Evolutionary conservation across 2,113 vertebrate genomes (phyloP), one percentile per base, ranked within the genome.

Genomic region (Bujurquina vittata): DNA sequence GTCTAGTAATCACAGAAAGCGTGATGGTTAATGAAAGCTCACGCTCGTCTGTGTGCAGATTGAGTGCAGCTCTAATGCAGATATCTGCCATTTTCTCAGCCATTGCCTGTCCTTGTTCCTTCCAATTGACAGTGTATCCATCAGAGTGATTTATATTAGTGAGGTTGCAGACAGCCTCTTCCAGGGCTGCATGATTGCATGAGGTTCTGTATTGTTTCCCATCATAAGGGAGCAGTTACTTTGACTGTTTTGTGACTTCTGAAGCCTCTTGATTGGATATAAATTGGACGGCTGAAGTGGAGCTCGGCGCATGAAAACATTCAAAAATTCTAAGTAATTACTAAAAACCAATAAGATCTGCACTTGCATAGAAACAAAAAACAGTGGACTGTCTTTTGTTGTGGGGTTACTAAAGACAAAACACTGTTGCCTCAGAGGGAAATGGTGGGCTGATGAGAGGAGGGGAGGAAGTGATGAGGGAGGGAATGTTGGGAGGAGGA

Each of bases 61-160:
- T 88, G 91, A 90, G 81, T 84, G 82, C 81, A 58, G 78, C 83
- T 85, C 79, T 90, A 90, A 94, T 90, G 89, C 88, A 88, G 79
- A 87, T 58, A 37, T 82, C 84, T 92, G 87, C 84, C 87, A 87
- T 93, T 89, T 93, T 83, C 77, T 77, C 81, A 84, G 72, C 67
- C 79, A 77, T 88, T 63, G 83, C 81, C 65, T 77, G 77, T 92
- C 84, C 81, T 49, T 85, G 88, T 87, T 88, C 52, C 84, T 90
- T 86, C 90, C 88, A 84, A 87, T 90, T 89, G 89, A 81, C 89
- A 46, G 63, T 89, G 85, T 88, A 89, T 93, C 90, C 88, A 86
- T 93, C 92, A 92, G 54, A 67, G 81, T 94, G 87, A 94, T 95
- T 93, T 94, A 94, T 93, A 80, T 58, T 63, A 59, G 84, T 22